Percentiles rank a stretch among this genome's conserved stretches.
These are phyloP conservation scores for Crotalus viridis DNA, from an alignment of 2,113 vertebrate species.

Conservation along the genomic window DNA sequence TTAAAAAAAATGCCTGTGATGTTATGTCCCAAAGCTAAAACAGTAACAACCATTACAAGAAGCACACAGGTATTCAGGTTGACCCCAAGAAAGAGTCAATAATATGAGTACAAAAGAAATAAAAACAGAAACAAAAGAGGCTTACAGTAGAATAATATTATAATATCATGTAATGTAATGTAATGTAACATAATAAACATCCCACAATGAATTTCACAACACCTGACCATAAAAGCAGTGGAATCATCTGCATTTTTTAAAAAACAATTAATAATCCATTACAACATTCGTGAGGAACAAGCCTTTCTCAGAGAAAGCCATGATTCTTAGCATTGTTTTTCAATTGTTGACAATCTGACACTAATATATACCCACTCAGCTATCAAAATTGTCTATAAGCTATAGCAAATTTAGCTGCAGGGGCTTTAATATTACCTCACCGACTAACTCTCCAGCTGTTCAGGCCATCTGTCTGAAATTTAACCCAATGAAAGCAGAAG, in stretches of 20 bases:
- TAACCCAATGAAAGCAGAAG: slow-evolving; percentile 39
- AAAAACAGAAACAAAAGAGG: neutral
- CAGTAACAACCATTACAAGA: neutral
- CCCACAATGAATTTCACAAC: neutral
- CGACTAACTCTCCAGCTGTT: slow-evolving; percentile 47
- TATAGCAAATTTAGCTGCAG: slow-evolving; percentile 36
- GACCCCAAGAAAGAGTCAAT: neutral
- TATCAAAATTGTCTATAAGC: slow-evolving; percentile 52
- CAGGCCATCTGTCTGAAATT: slow-evolving; percentile 59
- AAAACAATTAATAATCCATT: neutral
- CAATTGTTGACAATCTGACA: slow-evolving; percentile 17
- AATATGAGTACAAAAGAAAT: neutral
- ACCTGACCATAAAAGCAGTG: neutral
- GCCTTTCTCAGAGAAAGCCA: neutral
- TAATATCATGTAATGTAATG: neutral
- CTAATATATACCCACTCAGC: neutral
- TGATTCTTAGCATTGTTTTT: neutral
- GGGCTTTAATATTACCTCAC: slow-evolving; percentile 12
- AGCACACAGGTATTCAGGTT: neutral
- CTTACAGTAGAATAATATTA: neutral
- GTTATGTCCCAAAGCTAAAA: neutral
- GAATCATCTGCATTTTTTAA: neutral
- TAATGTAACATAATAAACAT: neutral
- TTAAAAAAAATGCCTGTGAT: neutral
- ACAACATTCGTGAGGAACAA: neutral